phyloP scores from a whole-genome alignment of 2,888 invertebrate genomes.

The Drosophila lutescens region DNA sequence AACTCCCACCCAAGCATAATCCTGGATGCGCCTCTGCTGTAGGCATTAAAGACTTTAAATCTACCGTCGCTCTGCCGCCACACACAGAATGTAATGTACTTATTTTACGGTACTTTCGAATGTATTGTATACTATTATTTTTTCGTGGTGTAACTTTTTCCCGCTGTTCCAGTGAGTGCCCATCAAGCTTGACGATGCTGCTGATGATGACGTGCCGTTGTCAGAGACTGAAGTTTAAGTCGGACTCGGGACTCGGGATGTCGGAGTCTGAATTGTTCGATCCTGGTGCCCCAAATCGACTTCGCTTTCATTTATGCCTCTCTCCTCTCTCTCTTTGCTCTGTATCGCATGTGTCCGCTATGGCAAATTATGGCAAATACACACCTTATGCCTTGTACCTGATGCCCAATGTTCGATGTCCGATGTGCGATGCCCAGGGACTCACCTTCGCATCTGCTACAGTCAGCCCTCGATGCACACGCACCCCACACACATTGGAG shows the following conservation, averaged over 20 bases:
- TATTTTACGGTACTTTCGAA: background rate
- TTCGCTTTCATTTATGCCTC: constrained; percentile 71
- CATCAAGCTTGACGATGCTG: constrained; percentile 71
- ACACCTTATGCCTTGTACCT: constrained; percentile 68
- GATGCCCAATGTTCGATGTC: constrained; percentile 25
- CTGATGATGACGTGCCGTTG: constrained; percentile 74
- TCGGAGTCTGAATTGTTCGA: constrained; percentile 16
- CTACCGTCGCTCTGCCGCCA: too few species aligned
- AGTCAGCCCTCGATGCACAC: constrained; percentile 36
- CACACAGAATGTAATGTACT: background rate
- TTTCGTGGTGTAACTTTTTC: constrained; percentile 26
- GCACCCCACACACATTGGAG: constrained; percentile 18
- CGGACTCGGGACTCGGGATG: constrained; percentile 15
- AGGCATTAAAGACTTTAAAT: too few species aligned
- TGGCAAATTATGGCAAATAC: constrained; percentile 82
- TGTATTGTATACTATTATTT: background rate
- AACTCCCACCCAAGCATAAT: too few species aligned
- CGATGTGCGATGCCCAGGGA: constrained; percentile 7
- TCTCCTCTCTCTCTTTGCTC: constrained; percentile 23
- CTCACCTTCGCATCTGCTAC: constrained; percentile 22
- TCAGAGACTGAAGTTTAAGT: constrained; percentile 27
- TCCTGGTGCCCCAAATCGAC: constrained; percentile 60
- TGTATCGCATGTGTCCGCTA: constrained; percentile 68
- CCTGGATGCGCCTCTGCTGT: too few species aligned
- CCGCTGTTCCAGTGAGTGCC: constrained; percentile 59